phyloP scores from a whole-genome alignment of 2,888 invertebrate species.

The Dioctria rufipes region DNA sequence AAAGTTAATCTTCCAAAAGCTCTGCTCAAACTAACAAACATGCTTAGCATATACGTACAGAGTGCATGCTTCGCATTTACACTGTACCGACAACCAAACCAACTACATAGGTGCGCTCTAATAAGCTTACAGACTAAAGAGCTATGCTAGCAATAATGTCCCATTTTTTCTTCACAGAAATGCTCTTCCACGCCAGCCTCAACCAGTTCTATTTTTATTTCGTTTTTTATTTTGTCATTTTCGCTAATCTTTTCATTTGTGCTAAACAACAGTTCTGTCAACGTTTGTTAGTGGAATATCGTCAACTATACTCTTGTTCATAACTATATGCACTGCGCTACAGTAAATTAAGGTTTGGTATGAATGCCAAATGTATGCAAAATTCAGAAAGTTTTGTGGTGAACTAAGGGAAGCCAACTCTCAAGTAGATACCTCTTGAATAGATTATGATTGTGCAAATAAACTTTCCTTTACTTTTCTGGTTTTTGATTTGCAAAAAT shows the following conservation, averaged over 20 bases:
- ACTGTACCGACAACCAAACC: background rate
- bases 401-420: conserved; percentile 40
- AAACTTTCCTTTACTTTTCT: conserved; percentile 2
- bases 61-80: background rate
- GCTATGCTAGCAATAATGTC: conserved; percentile 29
- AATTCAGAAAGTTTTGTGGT: conserved; percentile 31
- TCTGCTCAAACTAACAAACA: conserved; percentile 37
- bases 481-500: background rate
- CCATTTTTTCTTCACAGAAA: conserved; percentile 13
- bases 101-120: conserved; percentile 14
- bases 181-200: conserved; percentile 9
- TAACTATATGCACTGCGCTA: conserved; percentile 1
- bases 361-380: conserved; percentile 27
- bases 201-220: conserved; percentile 19
- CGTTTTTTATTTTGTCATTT: background rate
- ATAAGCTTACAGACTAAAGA: conserved; percentile 26
- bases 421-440: conserved; percentile 33
- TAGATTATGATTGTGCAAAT: conserved; percentile 45
- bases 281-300: background rate
- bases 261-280: conserved; percentile 32
- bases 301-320: conserved; percentile 7
- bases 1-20: conserved; percentile 38
- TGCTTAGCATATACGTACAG: background rate
- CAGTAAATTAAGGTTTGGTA: background rate
- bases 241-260: conserved; percentile 28